These are phyloP conservation scores for Eucera pruinosa DNA, from an alignment of 2,888 invertebrate genomes.

Conservation along the genomic window DNA sequence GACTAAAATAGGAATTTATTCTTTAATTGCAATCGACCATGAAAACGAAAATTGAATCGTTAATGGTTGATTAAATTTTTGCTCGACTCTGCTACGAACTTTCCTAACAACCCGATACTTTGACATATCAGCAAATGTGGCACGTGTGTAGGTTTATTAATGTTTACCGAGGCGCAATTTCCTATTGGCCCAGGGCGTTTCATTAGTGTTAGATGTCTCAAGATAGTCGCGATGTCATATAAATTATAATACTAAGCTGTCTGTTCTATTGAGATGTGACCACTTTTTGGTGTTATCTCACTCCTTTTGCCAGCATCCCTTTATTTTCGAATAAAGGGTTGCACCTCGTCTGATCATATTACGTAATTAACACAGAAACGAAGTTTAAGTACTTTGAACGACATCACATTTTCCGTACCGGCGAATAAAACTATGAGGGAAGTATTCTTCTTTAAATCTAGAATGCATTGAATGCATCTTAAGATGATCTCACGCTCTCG, in stretches of 20 bases:
- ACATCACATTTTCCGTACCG: neutral
- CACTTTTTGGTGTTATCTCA: slow-evolving; percentile 33
- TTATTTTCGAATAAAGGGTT: neutral
- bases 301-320: neutral
- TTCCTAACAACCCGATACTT: neutral
- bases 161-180: slow-evolving; percentile 68
- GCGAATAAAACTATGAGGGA: no score
- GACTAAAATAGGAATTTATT: no score
- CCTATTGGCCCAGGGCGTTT: slow-evolving; percentile 69
- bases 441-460: no score
- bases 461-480: no score
- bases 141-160: slow-evolving; percentile 57
- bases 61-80: no score
- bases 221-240: slow-evolving; percentile 44
- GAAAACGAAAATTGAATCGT: no score
- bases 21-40: no score
- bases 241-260: slow-evolving; percentile 38
- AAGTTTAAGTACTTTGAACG: no score
- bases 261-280: slow-evolving; percentile 15
- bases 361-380: no score
- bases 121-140: slow-evolving; percentile 28
- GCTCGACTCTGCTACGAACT: no score
- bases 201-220: slow-evolving; percentile 63
- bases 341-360: no score
- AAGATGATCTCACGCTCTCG: no score